Evolutionary conservation across 2,888 invertebrate species (phyloP).

Genomic region (Fragum fragum): DNA sequence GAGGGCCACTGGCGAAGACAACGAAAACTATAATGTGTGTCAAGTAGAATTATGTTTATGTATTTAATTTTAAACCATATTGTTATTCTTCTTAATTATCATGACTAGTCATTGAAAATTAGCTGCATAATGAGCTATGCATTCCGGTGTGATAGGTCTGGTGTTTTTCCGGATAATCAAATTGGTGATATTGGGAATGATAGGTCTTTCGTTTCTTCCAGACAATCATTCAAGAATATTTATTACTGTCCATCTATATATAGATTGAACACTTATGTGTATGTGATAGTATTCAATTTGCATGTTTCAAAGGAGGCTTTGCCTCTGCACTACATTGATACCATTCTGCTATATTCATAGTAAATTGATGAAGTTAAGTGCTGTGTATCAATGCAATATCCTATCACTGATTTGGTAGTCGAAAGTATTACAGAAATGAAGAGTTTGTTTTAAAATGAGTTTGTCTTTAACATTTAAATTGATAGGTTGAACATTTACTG

Average conservation of each 20-base stretch:
- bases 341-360: not conserved
- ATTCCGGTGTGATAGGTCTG: not conserved
- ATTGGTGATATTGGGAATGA: not conserved
- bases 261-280: not conserved
- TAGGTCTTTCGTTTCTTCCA: not conserved
- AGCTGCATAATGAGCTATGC: not conserved
- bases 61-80: no score
- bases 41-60: no score
- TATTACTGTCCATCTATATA: not conserved
- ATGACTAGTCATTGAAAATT: not conserved
- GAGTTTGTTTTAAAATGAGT: not conserved
- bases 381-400: not conserved
- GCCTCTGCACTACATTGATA: not conserved
- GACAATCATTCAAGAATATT: not conserved
- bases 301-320: slow-evolving; percentile 2
- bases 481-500: not conserved
- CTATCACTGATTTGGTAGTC: not conserved
- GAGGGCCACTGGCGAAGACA: no score
- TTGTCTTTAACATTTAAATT: slow-evolving; percentile 6
- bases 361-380: not conserved
- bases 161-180: not conserved
- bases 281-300: not conserved
- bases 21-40: no score
- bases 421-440: not conserved
- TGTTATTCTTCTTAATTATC: no score